Conservation (phyloP, 2,888 invertebrate genomes). For the Hylaea fasciaria region DNA sequence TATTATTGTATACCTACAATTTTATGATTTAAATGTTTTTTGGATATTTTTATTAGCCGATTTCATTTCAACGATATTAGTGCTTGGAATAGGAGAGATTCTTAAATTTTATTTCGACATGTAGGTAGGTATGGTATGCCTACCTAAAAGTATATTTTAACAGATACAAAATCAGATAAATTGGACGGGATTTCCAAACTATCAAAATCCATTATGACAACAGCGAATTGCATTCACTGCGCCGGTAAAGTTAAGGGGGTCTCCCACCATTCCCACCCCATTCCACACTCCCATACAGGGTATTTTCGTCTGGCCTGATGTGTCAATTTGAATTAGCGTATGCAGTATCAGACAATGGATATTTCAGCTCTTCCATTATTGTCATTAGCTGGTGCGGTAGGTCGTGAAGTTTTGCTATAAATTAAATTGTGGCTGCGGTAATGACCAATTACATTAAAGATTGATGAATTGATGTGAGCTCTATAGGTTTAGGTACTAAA, state of each 20-base stretch:
- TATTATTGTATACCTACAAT: no score
- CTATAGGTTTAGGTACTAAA: no score
- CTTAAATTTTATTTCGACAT: no score
- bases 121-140: no score
- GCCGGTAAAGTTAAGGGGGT: conserved; percentile 52
- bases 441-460: no score
- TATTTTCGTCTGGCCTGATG: conserved; percentile 82
- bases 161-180: not conserved
- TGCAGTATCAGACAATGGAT: conserved; percentile 66
- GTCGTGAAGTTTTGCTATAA: conserved; percentile 40
- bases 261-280: conserved; percentile 47
- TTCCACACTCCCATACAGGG: conserved; percentile 59
- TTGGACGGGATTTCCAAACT: conserved; percentile 40
- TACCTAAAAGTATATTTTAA: no score
- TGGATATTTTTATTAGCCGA: no score
- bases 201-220: conserved; percentile 74
- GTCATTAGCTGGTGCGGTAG: conserved; percentile 54
- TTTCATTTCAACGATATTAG: no score
- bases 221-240: conserved; percentile 54
- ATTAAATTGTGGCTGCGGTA: not conserved
- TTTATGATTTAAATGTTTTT: no score
- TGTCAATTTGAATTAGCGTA: conserved; percentile 81
- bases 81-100: no score
- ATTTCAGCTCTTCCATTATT: conserved; percentile 49
- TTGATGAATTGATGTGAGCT: no score